Percentiles rank a stretch among this genome's conserved stretches.
These are phyloP conservation scores for Acinonyx jubatus DNA, from an alignment of 2,113 vertebrate species.

Conservation along the genomic window DNA sequence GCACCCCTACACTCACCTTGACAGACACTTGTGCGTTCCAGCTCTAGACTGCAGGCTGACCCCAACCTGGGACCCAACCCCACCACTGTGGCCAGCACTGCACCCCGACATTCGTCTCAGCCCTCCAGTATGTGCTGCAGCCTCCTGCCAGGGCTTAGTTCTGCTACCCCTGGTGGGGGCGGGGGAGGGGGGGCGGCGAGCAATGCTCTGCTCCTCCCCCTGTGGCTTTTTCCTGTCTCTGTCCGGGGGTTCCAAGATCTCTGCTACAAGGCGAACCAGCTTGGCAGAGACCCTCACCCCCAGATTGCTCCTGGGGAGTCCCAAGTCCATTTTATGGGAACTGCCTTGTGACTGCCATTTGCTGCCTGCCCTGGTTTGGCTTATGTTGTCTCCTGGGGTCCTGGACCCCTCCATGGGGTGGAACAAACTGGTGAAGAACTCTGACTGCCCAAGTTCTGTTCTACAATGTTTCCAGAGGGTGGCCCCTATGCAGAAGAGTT, in stretches of 20 bases:
- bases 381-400: background rate
- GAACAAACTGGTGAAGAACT: background rate
- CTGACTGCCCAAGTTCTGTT: background rate
- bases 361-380: background rate
- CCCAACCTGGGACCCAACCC: background rate
- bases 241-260: background rate
- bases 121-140: background rate
- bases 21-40: rapidly evolving
- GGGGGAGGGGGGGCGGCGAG: background rate
- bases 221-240: background rate
- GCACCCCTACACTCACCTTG: rapidly evolving
- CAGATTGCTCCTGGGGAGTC: background rate
- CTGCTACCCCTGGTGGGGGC: too few species aligned
- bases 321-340: background rate
- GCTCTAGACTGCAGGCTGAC: background rate
- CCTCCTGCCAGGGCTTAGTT: background rate
- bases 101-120: background rate
- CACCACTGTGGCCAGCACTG: background rate
- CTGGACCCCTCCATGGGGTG: background rate
- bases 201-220: background rate
- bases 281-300: background rate
- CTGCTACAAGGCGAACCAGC: background rate
- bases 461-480: background rate
- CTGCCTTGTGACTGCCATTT: background rate
- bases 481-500: too few species aligned